Conservation (phyloP, 2,797 vertebrate species). For the Sparus aurata region DNA sequence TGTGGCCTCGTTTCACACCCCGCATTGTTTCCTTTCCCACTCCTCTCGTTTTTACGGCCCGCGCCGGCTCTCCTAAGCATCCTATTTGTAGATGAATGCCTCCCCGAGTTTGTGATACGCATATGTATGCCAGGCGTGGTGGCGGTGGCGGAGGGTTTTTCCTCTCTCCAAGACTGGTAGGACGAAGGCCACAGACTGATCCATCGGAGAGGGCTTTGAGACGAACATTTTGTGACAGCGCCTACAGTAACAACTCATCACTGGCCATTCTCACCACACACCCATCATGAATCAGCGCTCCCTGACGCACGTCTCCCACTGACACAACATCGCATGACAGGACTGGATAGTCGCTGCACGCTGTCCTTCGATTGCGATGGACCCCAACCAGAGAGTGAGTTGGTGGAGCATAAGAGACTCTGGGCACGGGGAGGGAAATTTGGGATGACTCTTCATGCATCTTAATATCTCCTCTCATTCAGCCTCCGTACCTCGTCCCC, state of each 20-base stretch:
- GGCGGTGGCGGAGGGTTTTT: neutral
- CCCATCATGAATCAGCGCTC: conserved; percentile 72
- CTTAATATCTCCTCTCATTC: conserved; percentile 45
- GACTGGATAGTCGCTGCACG: conserved; percentile 44
- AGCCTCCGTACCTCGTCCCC: conserved; percentile 5
- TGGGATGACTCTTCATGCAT: conserved; percentile 49
- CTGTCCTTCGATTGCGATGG: conserved; percentile 49
- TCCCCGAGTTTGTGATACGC: conserved; percentile 41
- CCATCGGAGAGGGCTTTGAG: conserved; percentile 53
- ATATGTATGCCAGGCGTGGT: conserved; percentile 32
- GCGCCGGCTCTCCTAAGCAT: conserved; percentile 43
- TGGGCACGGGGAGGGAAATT: conserved; percentile 33
- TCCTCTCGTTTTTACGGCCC: conserved; percentile 48
- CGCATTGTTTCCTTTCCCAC: conserved; percentile 40
- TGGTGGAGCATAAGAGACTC: conserved; percentile 47
- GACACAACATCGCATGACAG: conserved; percentile 65
- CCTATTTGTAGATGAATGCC: conserved; percentile 52
- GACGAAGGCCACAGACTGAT: conserved; percentile 44
- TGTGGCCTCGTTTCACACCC: conserved; percentile 50
- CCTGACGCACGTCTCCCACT: conserved; percentile 68
- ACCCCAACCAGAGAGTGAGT: conserved; percentile 55
- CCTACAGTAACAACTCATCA: conserved; percentile 68
- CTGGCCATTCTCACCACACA: conserved; percentile 59
- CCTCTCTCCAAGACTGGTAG: conserved; percentile 18
- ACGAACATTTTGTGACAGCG: conserved; percentile 75